Conservation (phyloP, 2,113 vertebrate species). For the Guaruba guarouba region DNA sequence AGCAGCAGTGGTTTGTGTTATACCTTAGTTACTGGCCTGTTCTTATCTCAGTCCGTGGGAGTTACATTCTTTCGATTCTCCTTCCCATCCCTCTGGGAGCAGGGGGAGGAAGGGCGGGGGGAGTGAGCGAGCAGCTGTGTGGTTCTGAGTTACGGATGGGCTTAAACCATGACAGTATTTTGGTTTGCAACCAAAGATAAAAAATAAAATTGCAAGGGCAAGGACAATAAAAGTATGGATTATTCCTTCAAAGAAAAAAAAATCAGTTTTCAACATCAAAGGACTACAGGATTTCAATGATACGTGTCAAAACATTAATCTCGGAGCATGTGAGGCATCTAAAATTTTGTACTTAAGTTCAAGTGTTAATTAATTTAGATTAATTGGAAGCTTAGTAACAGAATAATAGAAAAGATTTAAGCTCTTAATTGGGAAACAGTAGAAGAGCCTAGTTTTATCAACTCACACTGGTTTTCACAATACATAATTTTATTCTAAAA, state of each 20-base stretch:
- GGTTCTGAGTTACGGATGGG: too few species aligned
- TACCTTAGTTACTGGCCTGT: too few species aligned
- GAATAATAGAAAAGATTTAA: constrained; percentile 12
- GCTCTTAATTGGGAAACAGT: neutral
- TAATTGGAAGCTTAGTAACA: constrained; percentile 10
- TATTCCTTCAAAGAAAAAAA: neutral
- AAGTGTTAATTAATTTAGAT: constrained; percentile 43
- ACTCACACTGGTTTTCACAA: neutral
- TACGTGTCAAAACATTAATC: neutral
- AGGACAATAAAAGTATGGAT: neutral
- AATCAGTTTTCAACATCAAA: constrained; percentile 16
- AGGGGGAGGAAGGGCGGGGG: too few species aligned
- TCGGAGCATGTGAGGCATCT: neutral
- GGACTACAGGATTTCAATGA: neutral
- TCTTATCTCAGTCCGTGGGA: too few species aligned
- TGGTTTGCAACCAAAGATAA: neutral
- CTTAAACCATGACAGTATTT: neutral
- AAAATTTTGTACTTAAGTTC: constrained; percentile 14
- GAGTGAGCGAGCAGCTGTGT: too few species aligned
- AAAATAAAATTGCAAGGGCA: neutral
- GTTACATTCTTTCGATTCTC: too few species aligned
- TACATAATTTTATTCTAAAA: neutral
- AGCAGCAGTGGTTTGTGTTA: too few species aligned
- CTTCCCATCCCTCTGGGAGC: too few species aligned
- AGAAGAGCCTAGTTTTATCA: neutral